Evolutionary conservation across 64 coral and sea anemone species (phyloP), one percentile per base, ranked within the genome.

Genomic region (Actinia tenebrosa): DNA sequence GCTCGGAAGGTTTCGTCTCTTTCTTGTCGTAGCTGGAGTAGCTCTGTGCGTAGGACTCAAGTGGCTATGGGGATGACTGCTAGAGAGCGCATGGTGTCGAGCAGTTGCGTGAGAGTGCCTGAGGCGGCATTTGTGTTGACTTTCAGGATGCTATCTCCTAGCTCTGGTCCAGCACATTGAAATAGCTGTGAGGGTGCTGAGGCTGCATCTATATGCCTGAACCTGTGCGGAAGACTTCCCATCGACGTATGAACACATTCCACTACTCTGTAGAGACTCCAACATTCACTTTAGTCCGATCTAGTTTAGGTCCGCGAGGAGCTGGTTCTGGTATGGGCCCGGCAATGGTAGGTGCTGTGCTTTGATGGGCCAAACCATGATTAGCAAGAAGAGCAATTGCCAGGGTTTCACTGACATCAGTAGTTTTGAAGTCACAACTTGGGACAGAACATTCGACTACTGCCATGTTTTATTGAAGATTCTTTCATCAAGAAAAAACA

Each of bases 81-180:
- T 16, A 94, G 78, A 15, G 92, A 89, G 52, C 64, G 92, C 84
- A 94, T 94, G 43, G 92, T 84, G 42, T 58, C 84, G 11, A 94
- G 75, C 11, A 94, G 88, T 19, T 89, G 44, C 60, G 83, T 2
- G 27, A 89, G 60, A 45, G 92, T 43, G 8, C 52, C 56, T 17
- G 88, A 89, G 7, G 87, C 53, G 22, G 79, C 64, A 11, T 89
- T 53, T 3, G 83, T 69, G 55, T 94, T 89, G 44, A 53, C 52
- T 87, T 94, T 94, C 16, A 94, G 55, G 3, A 89, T 15, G n/a
- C 87, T 89, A 84, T 94, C 88, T 22, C 88, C 84, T 7, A 94
- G 84, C 18, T 82, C 84, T 53, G 77, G 55, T 46, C 55, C 92
- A 44, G 92, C 88, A 22, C 92, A 94, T 46, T 89, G 88, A 20